phyloP scores from a whole-genome alignment of 2,888 invertebrate genomes.

The Liposcelis brunnea region DNA sequence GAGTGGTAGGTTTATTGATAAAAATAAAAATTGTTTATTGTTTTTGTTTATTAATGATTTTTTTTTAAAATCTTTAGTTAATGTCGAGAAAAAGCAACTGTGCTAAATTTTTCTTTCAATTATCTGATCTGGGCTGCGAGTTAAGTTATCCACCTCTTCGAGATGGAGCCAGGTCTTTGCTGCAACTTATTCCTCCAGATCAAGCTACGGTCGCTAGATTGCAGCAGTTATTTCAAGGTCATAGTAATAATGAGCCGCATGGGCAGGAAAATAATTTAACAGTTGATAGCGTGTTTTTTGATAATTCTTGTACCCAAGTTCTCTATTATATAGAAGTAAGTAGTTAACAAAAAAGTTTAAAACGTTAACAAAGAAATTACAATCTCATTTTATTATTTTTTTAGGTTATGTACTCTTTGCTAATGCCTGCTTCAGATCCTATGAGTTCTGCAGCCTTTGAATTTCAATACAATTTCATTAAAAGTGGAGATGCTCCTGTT shows the following conservation, averaged over 20 bases:
- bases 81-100: slow-evolving; percentile 69
- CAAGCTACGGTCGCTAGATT: slow-evolving; percentile 42
- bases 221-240: slow-evolving; percentile 34
- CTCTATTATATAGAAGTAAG: slow-evolving; percentile 53
- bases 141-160: slow-evolving; percentile 62
- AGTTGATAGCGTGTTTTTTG: slow-evolving; percentile 48
- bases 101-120: slow-evolving; percentile 63
- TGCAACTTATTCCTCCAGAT: slow-evolving; percentile 67
- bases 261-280: slow-evolving; percentile 24
- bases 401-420: slow-evolving; percentile 67
- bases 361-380: no score
- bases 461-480: slow-evolving; percentile 50
- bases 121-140: slow-evolving; percentile 75
- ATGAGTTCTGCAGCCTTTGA: slow-evolving; percentile 53
- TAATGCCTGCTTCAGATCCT: slow-evolving; percentile 80
- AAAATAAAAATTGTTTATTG: no score
- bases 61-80: slow-evolving; percentile 34
- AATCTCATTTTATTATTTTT: no score
- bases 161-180: slow-evolving; percentile 63
- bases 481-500: slow-evolving; percentile 44
- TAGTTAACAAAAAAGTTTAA: no score
- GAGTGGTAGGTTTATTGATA: slow-evolving; percentile 47
- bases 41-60: not conserved
- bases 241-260: slow-evolving; percentile 22
- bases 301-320: slow-evolving; percentile 54